These are phyloP conservation scores for Cheirogaleus major DNA, from an alignment of 2,797 vertebrate species.

Conservation along the genomic window DNA sequence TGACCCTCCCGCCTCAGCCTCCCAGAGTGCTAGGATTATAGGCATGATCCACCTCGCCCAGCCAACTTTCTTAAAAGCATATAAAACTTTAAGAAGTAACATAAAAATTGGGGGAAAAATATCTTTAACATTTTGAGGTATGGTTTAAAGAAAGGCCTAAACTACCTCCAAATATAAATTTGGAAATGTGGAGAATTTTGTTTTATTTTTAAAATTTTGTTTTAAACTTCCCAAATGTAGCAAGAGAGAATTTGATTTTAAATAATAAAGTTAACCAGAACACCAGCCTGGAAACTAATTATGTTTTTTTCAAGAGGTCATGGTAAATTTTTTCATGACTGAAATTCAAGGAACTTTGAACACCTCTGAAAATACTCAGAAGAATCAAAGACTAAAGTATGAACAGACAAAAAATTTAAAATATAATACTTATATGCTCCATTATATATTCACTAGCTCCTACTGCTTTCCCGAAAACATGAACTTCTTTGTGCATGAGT, in stretches of 20 bases:
- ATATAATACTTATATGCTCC: neutral
- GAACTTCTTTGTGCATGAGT: conserved; percentile 28
- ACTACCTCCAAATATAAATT: neutral
- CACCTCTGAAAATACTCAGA: neutral
- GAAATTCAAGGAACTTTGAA: neutral
- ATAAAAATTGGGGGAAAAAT: neutral
- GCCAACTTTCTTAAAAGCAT: neutral
- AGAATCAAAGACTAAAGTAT: neutral
- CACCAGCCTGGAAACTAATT: neutral
- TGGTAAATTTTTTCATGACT: neutral
- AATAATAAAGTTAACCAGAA: conserved; percentile 25
- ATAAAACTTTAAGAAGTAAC: neutral
- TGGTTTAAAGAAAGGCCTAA: neutral
- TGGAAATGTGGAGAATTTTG: neutral
- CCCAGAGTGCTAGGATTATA: neutral
- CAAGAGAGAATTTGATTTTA: neutral
- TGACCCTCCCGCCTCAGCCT: neutral
- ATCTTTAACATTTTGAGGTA: neutral
- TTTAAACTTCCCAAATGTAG: too few species aligned
- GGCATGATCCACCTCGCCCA: rapidly evolving
- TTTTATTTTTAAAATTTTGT: neutral
- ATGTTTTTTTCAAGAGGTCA: neutral
- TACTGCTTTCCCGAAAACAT: neutral
- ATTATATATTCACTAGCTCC: neutral
- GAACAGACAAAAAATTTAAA: neutral